Base-by-base conservation (phyloP, 2,113 vertebrate species). In the Nyctibius bracteatus region DNA sequence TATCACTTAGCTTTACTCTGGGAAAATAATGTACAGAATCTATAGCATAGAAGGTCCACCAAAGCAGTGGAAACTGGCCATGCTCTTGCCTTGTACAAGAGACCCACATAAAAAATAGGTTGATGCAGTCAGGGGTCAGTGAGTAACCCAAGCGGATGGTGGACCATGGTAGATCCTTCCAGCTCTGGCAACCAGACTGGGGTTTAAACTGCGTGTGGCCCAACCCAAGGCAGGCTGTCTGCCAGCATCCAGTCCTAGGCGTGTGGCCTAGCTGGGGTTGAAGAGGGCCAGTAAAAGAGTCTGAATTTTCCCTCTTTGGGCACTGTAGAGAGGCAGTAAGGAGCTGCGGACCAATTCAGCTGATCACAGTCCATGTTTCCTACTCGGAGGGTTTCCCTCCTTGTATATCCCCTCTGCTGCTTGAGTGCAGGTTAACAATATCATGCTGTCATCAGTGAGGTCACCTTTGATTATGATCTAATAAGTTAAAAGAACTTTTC, bases 201-300 rank as follows among this genome's bases (percentile, higher is more conserved):
- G 21, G 11, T 46, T 59, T 65, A 23, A 58, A 15, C 62, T 37
- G 30, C 0, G 2, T 0, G 5, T 12, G 19, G 14, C 55, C 4
- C 1, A 39, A 20, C 39, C 14, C 46, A 6, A 23, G 46, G 22
- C 37, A 14, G 1, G 5, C 41, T 27, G 16, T 25, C 51, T 77
- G 66, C 28, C 57, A 24, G 15, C 30, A 14, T 19, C 35, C 43
- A 17, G 5, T 55, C 68, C 25, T 17, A 25, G 77, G 30, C 10
- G 3, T 1, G 12, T 14, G 41, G 30, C 49, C n/a, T 4, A 1
- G 30, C 43, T 35, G 51, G 14, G 25, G 13, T 31, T 51, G 22
- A 58, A 71, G 51, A 19, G 4, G 12, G 28, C 44, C 74, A 70
- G 28, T 52, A 35, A n/a, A 37, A 54, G 18, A 75, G n/a, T 28